These are phyloP conservation scores for Proterorhinus semilunaris DNA, from an alignment of 2,113 vertebrate species.

Conservation along the genomic window DNA sequence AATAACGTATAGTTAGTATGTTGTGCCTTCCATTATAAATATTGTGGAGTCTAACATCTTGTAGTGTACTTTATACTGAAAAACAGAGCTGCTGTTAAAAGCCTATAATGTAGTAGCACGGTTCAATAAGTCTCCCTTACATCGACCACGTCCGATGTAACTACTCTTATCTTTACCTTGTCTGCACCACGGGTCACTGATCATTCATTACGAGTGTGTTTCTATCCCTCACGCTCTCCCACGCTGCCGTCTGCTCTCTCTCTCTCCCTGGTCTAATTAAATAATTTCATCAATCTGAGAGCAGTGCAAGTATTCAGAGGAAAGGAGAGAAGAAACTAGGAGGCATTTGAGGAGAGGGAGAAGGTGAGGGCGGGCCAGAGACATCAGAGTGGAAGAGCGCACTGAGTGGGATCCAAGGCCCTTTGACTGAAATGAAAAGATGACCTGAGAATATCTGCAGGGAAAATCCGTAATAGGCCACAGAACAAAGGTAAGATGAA, in stretches of 20 bases:
- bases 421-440: conserved; percentile 59
- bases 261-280: conserved; percentile 67
- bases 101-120: conserved; percentile 33
- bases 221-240: conserved; percentile 35
- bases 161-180: conserved; percentile 58
- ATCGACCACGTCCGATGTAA: conserved; percentile 58
- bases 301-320: conserved; percentile 52
- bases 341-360: conserved; percentile 2
- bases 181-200: conserved; percentile 51
- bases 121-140: conserved; percentile 44
- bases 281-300: conserved; percentile 62
- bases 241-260: conserved; percentile 21
- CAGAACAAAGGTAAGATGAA: conserved; percentile 42
- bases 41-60: background rate
- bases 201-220: conserved; percentile 50
- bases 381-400: conserved; percentile 52
- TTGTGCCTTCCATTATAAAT: background rate
- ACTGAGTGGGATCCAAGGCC: conserved; percentile 52
- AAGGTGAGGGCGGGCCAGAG: conserved; percentile 22
- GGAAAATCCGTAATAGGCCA: conserved; percentile 55
- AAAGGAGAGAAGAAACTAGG: conserved; percentile 17
- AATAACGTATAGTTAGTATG: too few relatives aligned
- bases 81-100: conserved; percentile 31
- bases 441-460: conserved; percentile 53
- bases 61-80: conserved; percentile 3